phyloP scores from a whole-genome alignment of 2,797 vertebrate species.

The Octomys mimax region DNA sequence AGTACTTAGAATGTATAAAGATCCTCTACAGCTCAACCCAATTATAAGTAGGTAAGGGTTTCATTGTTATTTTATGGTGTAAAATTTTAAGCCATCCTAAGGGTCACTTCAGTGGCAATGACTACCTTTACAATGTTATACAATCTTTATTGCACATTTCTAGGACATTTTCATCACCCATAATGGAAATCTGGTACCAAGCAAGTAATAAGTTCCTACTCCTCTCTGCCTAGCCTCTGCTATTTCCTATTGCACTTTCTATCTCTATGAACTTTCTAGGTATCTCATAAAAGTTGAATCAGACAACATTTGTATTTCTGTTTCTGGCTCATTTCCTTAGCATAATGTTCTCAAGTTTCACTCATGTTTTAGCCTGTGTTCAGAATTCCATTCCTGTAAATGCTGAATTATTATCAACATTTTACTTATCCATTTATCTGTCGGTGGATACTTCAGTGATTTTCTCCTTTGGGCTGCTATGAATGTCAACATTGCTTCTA shows the following conservation, averaged over 20 bases:
- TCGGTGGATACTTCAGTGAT: not conserved
- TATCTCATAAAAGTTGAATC: not conserved
- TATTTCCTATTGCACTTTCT: not conserved
- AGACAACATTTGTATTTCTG: not conserved
- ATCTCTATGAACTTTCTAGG: not conserved
- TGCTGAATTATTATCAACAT: not conserved
- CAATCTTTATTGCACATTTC: not conserved
- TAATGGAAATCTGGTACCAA: not conserved
- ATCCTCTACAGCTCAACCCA: not conserved
- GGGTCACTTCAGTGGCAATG: not conserved
- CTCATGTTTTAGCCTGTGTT: not conserved
- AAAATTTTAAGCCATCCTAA: not conserved
- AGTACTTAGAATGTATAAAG: not conserved
- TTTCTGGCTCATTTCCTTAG: not conserved
- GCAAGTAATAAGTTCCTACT: not conserved
- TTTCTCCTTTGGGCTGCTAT: not conserved
- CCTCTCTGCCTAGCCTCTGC: not conserved
- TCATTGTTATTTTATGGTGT: not conserved
- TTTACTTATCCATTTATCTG: not conserved
- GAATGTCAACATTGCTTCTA: not conserved
- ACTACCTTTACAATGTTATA: not conserved
- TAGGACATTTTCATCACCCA: slow-evolving; percentile 2
- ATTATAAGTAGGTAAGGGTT: not conserved
- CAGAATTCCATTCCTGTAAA: not conserved
- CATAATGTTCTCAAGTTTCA: not conserved